Evolutionary conservation across 53 echinoderm and acorn worm species (phyloP), one percentile per base, ranked within the genome.

Genomic region (Apostichopus leukothele): DNA sequence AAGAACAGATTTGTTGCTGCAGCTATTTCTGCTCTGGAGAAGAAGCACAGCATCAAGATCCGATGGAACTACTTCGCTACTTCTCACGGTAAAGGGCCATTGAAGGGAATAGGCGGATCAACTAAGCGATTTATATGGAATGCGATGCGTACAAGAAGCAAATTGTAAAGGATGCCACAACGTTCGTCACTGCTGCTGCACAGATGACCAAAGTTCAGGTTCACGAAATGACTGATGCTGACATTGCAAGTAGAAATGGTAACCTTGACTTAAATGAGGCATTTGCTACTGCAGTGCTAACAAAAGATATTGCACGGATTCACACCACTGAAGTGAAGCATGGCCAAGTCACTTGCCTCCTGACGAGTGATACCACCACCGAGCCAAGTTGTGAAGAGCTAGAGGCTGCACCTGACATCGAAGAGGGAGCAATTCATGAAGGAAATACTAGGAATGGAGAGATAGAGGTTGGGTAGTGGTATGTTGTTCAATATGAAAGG

Each of bases 41-140:
- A 71, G 7, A 89, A 89, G 73, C 91, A 93, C 76, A 74, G 27
- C 19, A 9, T 91, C 11, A 27, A 59, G 52, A 80, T 88, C 50
- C 81, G 67, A 67, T 91, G 93, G 91, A 80, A 86, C 27, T 91
- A 81, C 75, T 91, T 89, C 51, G 89, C 86, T 1, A 93, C 93
- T 5, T 91, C 89, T 10, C 93, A 93, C 53, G 93, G 91, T 5
- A 93, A 91, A 76, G 93, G 93, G 59, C 91, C 88, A 53, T 88
- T 91, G 23, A 91, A 91, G 23, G 87, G 91, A 5, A 90, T 84
- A 66, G 88, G 89, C 3, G 89, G 91, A 14, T 7, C 89, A 78
- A 73, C 89, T 5, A 91, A 89, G 88, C 67, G 91, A n/a, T 86
- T 78, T 73, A 89, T 91, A 26, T 93, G 89, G 89, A 52, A 90